Evolutionary conservation across 2,113 vertebrate species (phyloP).

Genomic region (Ciconia maguari): DNA sequence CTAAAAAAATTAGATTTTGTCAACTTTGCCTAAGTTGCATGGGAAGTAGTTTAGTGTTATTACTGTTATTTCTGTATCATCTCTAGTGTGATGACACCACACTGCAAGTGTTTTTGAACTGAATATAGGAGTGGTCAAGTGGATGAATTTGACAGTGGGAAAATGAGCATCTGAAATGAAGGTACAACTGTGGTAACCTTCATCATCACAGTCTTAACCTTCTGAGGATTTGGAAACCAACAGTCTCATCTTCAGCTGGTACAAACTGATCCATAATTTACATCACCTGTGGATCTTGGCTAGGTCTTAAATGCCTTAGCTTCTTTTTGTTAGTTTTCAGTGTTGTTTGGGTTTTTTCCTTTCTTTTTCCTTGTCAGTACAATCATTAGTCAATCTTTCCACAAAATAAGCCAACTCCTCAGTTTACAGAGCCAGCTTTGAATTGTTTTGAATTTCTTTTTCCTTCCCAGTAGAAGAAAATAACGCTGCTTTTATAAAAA

Average conservation of each 20-base stretch:
- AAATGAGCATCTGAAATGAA: background rate
- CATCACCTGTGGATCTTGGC: background rate
- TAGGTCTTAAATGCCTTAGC: background rate
- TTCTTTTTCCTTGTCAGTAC: background rate
- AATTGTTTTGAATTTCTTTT: background rate
- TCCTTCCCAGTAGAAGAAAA: background rate
- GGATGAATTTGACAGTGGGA: background rate
- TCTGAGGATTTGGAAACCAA: background rate
- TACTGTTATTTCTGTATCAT: background rate
- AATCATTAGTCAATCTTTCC: background rate
- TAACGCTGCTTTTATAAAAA: background rate
- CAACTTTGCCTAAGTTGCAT: background rate
- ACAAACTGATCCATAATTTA: background rate
- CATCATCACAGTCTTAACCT: background rate
- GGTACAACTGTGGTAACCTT: background rate
- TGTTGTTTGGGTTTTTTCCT: no score
- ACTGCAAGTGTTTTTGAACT: background rate
- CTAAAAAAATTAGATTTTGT: background rate
- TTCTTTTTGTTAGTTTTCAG: background rate
- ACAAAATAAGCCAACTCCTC: background rate
- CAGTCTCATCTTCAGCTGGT: background rate
- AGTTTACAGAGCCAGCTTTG: background rate
- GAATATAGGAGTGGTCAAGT: background rate
- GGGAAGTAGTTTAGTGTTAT: background rate
- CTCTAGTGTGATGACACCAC: background rate